Base-by-base conservation (phyloP, 2,888 invertebrate genomes). In the Lasioglossum oenotherae region DNA sequence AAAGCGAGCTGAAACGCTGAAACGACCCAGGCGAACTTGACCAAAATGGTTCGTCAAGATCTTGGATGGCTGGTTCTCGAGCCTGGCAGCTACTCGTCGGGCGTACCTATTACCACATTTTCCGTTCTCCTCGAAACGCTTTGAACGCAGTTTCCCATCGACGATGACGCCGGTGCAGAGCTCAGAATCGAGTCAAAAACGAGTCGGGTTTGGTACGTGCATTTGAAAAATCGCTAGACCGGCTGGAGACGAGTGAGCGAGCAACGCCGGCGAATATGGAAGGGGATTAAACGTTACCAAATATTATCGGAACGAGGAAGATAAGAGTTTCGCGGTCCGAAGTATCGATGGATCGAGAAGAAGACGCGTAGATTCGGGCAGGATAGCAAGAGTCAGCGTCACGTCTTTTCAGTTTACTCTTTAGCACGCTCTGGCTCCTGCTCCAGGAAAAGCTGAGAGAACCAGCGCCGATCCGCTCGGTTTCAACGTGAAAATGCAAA, bases 401-500 rank as follows among this genome's bases (percentile, higher is more conserved):
- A 35, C 67, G 35, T 67, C 19, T 35, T 67, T 35, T 23, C 35
- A 23, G 35, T 67, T 67, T 67, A 67, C 67, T 67, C 35, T 67
- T 67, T 67, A 35, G 19, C 67, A 31, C 67, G 31, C 19, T 31
- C 19, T 31, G 19, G 16, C 16, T 35, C 67, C 23, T 35, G 35
- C 31, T 67, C 8, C 67, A 3, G 35, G 67, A 35, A 60, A 19
- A 35, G 31, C 35, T 2, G 16, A 67, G 69, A 4, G 38, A 69
- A 38, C 82, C 71, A 78, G 76, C 53, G 38, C 44, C 38, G 38
- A 16, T 31, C 31, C 67, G 35, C 31, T 31, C 35, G 35, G 69
- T 69, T 69, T 69, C 69, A 69, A 12, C 69, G 78, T 85, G 69
- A 79, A 82, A 89, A 83, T 77, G 86, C 77, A 85, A 82, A 84